Evolutionary conservation across 2,888 invertebrate genomes (phyloP).

Genomic region (Pterostichus madidus): DNA sequence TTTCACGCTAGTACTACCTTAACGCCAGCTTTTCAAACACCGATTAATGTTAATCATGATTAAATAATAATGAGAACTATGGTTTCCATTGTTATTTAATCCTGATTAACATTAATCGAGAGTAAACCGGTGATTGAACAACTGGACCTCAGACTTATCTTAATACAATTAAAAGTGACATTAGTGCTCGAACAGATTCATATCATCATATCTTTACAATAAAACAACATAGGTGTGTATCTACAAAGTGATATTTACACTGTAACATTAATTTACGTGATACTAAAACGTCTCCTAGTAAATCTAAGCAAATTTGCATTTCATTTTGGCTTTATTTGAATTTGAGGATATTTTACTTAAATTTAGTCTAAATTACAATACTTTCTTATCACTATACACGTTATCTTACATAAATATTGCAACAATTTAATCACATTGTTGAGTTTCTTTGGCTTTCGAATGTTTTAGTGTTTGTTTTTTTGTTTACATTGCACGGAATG

Average conservation of each 20-base stretch:
- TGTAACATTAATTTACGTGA: slow-evolving; percentile 24
- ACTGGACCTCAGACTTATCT: background rate
- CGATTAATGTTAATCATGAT: too few relatives aligned
- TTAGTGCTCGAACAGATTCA: background rate
- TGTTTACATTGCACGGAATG: slow-evolving; percentile 23
- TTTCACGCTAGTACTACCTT: too few relatives aligned
- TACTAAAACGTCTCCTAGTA: slow-evolving; percentile 25
- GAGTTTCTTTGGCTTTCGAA: slow-evolving; percentile 53
- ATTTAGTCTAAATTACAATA: slow-evolving; percentile 61
- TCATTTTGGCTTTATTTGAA: too few relatives aligned
- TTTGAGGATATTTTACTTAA: slow-evolving; percentile 30
- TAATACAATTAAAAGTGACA: background rate
- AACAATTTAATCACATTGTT: slow-evolving; percentile 74
- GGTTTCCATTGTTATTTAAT: too few relatives aligned
- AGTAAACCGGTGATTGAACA: too few relatives aligned
- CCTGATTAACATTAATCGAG: too few relatives aligned
- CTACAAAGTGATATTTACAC: slow-evolving; percentile 16
- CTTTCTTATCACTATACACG: slow-evolving; percentile 44
- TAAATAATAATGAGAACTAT: too few relatives aligned
- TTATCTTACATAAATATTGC: slow-evolving; percentile 73
- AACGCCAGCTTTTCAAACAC: background rate
- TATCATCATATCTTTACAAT: slow-evolving; percentile 17
- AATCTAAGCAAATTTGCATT: slow-evolving; percentile 45
- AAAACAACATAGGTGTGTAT: background rate
- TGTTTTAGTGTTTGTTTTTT: slow-evolving; percentile 1